Evolutionary conservation across 1,140 invertebrate genomes (phyloP).

Genomic region (Piezodorus guildinii): DNA sequence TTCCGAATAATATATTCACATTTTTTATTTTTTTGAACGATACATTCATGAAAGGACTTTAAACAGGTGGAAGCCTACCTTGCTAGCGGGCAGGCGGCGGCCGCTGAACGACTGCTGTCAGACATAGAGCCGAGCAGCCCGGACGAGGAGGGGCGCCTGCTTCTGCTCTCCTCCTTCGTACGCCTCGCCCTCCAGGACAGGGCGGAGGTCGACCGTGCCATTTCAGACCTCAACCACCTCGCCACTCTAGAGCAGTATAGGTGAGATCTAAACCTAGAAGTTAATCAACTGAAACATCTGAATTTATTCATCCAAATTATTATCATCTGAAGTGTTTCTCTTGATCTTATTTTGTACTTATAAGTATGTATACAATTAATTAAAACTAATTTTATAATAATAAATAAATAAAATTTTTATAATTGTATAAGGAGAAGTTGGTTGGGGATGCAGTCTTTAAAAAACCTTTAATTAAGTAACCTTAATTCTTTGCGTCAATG

Average conservation of each 20-base stretch:
- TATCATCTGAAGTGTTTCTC: not conserved
- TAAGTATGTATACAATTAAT: too few species aligned
- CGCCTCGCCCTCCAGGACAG: constrained; percentile 78
- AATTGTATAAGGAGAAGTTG: too few species aligned
- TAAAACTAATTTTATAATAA: too few species aligned
- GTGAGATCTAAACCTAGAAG: not conserved
- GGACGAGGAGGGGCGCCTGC: constrained; percentile 51
- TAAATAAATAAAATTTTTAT: too few species aligned
- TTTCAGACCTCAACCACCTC: constrained; percentile 54
- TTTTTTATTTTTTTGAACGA: too few species aligned
- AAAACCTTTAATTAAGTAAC: too few species aligned
- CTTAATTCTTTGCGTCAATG: too few species aligned
- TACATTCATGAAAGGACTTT: too few species aligned
- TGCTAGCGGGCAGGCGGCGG: not conserved
- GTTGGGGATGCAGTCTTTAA: too few species aligned
- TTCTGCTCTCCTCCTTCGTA: constrained; percentile 70
- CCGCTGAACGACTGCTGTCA: constrained; percentile 39
- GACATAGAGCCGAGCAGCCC: constrained; percentile 61
- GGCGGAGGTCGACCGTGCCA: constrained; percentile 57
- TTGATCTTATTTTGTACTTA: constrained; percentile 6
- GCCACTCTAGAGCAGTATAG: constrained; percentile 48
- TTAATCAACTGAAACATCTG: too few species aligned
- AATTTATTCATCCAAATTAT: not conserved
- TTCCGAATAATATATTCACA: too few species aligned
- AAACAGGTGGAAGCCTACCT: not conserved